Evolutionary conservation across 2,888 invertebrate genomes (phyloP).

Genomic region (Hemicrepidius hirtus): DNA sequence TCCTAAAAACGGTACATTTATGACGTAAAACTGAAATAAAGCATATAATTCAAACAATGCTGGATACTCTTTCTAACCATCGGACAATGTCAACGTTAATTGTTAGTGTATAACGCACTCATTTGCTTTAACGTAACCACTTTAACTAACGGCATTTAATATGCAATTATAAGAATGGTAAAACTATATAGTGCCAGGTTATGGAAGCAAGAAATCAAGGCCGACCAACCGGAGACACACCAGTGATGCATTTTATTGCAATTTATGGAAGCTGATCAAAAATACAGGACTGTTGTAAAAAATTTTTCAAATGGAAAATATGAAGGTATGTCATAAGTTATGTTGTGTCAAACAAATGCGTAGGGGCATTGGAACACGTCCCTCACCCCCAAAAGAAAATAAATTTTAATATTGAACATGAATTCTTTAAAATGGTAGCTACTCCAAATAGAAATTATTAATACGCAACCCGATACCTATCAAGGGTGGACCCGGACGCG

Average conservation of each 20-base stretch:
- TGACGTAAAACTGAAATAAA: not conserved
- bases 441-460: too few relatives aligned
- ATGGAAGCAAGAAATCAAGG: conserved; percentile 31
- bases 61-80: not conserved
- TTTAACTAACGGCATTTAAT: conserved; percentile 36
- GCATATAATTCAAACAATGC: conserved; percentile 8
- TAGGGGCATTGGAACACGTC: too few relatives aligned
- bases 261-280: too few relatives aligned
- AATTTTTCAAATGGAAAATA: too few relatives aligned
- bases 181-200: conserved; percentile 36
- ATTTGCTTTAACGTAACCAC: conserved; percentile 14
- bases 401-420: too few relatives aligned
- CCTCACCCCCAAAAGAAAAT: too few relatives aligned
- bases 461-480: too few relatives aligned
- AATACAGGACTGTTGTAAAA: too few relatives aligned
- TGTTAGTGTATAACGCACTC: conserved; percentile 17
- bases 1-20: conserved; percentile 3
- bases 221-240: conserved; percentile 15
- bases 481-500: too few relatives aligned
- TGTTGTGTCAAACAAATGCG: too few relatives aligned
- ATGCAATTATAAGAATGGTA: conserved; percentile 33
- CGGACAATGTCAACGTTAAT: conserved; percentile 22
- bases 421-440: too few relatives aligned
- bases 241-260: not conserved
- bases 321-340: too few relatives aligned